Evolutionary conservation across 2,797 vertebrate genomes (phyloP).

Genomic region (Heliangelus exortis): DNA sequence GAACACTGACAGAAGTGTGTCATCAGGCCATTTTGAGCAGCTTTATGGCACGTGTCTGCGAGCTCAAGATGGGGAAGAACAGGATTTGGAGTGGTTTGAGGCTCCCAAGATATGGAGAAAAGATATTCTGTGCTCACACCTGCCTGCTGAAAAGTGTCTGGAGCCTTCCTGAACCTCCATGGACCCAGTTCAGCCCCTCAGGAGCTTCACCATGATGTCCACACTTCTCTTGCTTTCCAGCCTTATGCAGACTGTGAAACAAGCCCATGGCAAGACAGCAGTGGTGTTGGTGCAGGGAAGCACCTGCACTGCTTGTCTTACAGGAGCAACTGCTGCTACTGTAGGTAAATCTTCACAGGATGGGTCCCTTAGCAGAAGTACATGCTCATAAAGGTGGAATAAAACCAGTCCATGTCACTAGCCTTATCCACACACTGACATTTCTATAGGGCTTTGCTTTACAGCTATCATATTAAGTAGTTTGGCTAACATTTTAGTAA

Average conservation of each 20-base stretch:
- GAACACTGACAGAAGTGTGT: not conserved
- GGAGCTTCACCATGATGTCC: not conserved
- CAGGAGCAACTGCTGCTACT: not conserved
- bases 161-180: not conserved
- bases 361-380: not conserved
- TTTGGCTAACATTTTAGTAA: slow-evolving; percentile 66
- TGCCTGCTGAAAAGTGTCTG: not conserved
- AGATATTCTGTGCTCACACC: not conserved
- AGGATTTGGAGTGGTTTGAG: not conserved
- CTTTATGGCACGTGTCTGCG: not conserved
- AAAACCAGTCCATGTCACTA: not conserved
- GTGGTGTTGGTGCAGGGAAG: not conserved
- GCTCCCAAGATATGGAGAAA: not conserved
- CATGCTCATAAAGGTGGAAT: not conserved
- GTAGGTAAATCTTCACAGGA: not conserved
- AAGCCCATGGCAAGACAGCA: not conserved
- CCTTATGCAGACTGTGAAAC: not conserved
- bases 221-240: not conserved
- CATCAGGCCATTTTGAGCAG: not conserved
- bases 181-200: not conserved
- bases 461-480: slow-evolving; percentile 60
- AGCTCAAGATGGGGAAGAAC: not conserved
- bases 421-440: slow-evolving; percentile 27
- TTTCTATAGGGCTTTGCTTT: slow-evolving; percentile 60
- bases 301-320: not conserved